Evolutionary conservation across 1,140 invertebrate genomes (phyloP), one percentile per base, ranked within the genome.

Genomic region (Hestina assimilis): DNA sequence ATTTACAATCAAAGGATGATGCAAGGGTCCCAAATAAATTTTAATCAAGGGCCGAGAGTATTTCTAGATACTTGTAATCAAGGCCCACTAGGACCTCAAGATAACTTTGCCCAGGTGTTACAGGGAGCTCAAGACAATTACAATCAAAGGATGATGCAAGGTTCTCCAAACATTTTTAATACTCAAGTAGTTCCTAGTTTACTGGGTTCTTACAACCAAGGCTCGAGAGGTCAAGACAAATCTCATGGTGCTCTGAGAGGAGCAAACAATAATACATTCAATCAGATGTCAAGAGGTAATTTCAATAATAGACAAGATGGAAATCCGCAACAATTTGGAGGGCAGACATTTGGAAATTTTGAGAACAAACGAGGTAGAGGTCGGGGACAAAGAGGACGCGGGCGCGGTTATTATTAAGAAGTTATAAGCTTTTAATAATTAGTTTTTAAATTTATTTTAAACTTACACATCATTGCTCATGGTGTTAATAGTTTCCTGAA

Each of bases 331-430:
- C 60, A 69, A 35, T 73, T 59, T 54, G 65, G 60, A 15, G 69
- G 71, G 35, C 68, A 73, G 17, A 52, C 66, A 38, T 66, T 59
- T 38, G 50, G 63, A 43, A 61, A 20, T 48, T 47, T 31, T 15
- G 43, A 47, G 9, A 62, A 73, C 40, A 71, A 72, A 68, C 24
- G 78, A 52, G 70, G 76, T 4, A 64, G 79, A 20, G 76, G 76
- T 0, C 50, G 76, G 31, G 74, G 73, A 19, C 8, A 6, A 3
- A 67, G 80, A 28, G 78, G 78, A 0, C 75, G 75, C 8, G 78
- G 78, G 1, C 53, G 78, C 33, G 78, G 78, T 14, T 55, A 58
- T 21, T 74, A 63, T 60, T 76, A 72, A 20, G 23, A 41, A 41
- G n/a, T 24, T 8, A 29, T 24, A 46, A 12, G 17, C n/a, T 35